Evolutionary conservation across 2,888 invertebrate species (phyloP).

Genomic region (Meta bourneti): DNA sequence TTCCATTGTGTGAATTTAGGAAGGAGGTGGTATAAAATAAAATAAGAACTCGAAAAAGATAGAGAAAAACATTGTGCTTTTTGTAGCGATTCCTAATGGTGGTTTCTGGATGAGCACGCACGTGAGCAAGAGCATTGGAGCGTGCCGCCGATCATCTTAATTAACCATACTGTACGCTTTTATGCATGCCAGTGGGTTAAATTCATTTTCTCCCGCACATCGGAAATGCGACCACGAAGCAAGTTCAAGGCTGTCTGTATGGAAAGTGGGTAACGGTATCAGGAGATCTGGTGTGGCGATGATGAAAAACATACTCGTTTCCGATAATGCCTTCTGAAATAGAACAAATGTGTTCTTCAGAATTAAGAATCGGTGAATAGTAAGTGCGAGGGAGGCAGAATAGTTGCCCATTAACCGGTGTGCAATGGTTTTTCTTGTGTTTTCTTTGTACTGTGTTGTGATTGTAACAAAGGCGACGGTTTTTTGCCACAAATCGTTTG

Average conservation of each 20-base stretch:
- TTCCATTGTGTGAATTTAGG: slow-evolving; percentile 8
- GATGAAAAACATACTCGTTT: too few species aligned
- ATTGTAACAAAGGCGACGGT: too few species aligned
- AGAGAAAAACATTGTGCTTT: slow-evolving; percentile 27
- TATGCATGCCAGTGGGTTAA: slow-evolving; percentile 56
- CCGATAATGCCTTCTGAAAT: too few species aligned
- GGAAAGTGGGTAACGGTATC: slow-evolving; percentile 16
- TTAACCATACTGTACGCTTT: slow-evolving; percentile 34
- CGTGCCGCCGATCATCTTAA: slow-evolving; percentile 43
- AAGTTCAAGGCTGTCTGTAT: slow-evolving; percentile 44
- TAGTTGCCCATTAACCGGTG: too few species aligned
- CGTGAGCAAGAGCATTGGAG: slow-evolving; percentile 36
- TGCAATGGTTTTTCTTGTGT: too few species aligned
- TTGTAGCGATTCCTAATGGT: slow-evolving; percentile 44
- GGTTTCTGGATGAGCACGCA: slow-evolving; percentile 63
- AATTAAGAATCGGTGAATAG: too few species aligned
- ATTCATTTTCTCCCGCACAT: slow-evolving; percentile 34
- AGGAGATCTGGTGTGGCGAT: not conserved
- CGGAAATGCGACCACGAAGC: not conserved
- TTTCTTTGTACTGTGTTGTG: too few species aligned
- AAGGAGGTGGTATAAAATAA: not conserved
- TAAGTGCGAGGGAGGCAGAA: too few species aligned
- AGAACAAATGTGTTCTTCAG: too few species aligned
- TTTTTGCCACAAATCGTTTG: not conserved
- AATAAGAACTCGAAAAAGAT: not conserved